phyloP scores from a whole-genome alignment of 2,113 vertebrate genomes.

The Gavialis gangeticus region DNA sequence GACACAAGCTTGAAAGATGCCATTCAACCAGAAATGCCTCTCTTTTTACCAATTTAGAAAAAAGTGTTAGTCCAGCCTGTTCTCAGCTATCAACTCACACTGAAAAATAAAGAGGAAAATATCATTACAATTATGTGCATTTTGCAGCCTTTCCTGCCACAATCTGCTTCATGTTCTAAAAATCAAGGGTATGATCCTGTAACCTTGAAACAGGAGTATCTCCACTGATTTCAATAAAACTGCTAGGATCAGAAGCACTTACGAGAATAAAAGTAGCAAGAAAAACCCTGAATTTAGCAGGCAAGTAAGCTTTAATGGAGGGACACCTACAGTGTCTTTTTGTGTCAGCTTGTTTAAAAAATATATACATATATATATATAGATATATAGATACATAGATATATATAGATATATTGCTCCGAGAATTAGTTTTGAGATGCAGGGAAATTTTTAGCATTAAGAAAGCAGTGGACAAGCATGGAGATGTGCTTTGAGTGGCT shows the following conservation, averaged over 20 bases:
- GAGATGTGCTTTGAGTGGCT: not conserved
- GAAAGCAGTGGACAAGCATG: not conserved
- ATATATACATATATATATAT: not conserved
- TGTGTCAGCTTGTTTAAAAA: not conserved
- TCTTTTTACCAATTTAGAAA: not conserved
- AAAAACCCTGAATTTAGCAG: not conserved
- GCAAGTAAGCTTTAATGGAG: not conserved
- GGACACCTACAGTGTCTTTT: not conserved
- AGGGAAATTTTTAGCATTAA: not conserved
- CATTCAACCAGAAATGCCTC: not conserved
- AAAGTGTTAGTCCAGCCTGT: accelerated
- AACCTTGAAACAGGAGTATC: not conserved
- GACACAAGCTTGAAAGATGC: not conserved
- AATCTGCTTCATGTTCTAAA: not conserved
- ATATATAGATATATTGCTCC: not conserved
- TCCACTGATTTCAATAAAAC: not conserved
- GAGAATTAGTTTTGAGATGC: not conserved
- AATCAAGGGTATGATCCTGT: not conserved
- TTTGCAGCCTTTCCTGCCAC: not conserved
- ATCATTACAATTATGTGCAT: not conserved
- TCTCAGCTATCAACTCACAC: not conserved
- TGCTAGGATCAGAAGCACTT: not conserved
- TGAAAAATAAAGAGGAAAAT: not conserved
- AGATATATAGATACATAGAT: no score
- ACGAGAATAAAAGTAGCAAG: not conserved